These are phyloP conservation scores for Caranx ignobilis DNA, from an alignment of 2,113 vertebrate species.

Conservation along the genomic window DNA sequence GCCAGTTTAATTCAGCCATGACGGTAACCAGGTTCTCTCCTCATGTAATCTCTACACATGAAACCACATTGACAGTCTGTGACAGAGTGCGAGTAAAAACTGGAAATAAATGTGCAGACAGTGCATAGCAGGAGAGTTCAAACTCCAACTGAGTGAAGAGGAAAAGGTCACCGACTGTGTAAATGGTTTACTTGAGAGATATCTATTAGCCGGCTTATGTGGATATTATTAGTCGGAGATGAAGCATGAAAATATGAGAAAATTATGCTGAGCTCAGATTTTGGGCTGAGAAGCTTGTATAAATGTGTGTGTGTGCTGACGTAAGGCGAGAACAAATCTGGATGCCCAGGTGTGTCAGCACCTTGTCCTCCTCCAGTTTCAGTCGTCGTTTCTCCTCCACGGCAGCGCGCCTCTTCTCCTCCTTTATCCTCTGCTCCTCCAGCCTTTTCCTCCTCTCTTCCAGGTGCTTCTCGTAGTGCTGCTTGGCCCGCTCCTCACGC, in stretches of 20 bases:
- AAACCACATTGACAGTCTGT: neutral
- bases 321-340: neutral
- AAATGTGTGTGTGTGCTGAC: neutral
- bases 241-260: neutral
- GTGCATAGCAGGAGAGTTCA: neutral
- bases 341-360: slow-evolving; percentile 57
- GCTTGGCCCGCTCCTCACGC: slow-evolving; percentile 90
- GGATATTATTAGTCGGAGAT: neutral
- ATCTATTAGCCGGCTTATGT: neutral
- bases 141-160: slow-evolving; percentile 33
- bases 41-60: neutral
- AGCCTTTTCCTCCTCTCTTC: slow-evolving; percentile 90
- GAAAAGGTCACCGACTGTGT: neutral
- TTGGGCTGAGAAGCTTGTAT: neutral
- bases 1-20: too few relatives aligned
- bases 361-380: slow-evolving; percentile 93
- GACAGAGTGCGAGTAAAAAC: neutral
- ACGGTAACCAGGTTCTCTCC: too few relatives aligned
- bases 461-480: slow-evolving; percentile 92
- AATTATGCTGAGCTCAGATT: neutral
- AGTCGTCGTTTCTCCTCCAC: slow-evolving; percentile 95
- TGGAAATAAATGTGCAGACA: neutral
- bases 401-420: slow-evolving; percentile 89
- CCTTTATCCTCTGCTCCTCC: slow-evolving; percentile 92
- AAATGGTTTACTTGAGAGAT: slow-evolving; percentile 24